Evolutionary conservation across 1,140 invertebrate species (phyloP).

Genomic region (Drosophila bifasciata): DNA sequence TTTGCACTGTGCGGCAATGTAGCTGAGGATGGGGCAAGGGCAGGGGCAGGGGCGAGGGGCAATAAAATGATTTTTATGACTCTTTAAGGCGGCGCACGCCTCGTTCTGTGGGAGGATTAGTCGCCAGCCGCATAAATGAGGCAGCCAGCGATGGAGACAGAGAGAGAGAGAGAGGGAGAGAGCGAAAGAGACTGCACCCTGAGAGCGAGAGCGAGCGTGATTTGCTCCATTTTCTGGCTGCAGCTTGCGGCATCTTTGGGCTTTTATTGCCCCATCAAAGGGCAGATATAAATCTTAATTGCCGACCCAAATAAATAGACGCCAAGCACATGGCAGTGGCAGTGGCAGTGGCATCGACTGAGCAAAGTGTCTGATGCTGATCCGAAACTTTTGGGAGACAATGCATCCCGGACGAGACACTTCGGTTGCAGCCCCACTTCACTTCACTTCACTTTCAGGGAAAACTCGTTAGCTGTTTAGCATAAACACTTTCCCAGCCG

Average conservation of each 20-base stretch:
- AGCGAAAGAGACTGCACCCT: not conserved
- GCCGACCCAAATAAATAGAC: constrained; percentile 82
- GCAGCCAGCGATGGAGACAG: constrained; percentile 6
- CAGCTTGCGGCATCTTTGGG: constrained; percentile 59
- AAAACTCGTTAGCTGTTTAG: constrained; percentile 82
- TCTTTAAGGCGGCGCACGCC: constrained; percentile 70
- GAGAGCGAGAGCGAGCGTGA: constrained; percentile 11
- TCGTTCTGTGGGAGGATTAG: constrained; percentile 53
- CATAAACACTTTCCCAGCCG: constrained; percentile 78
- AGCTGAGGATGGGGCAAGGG: too few species aligned
- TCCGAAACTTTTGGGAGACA: constrained; percentile 25
- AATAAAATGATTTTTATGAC: constrained; percentile 76
- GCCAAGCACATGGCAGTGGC: constrained; percentile 52
- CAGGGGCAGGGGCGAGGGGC: constrained; percentile 9
- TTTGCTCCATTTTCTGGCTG: constrained; percentile 60
- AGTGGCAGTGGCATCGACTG: constrained; percentile 1
- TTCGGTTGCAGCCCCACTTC: too few species aligned
- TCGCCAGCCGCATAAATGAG: constrained; percentile 70
- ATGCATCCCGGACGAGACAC: constrained; percentile 20
- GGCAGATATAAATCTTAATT: constrained; percentile 80
- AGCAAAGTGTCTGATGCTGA: not conserved
- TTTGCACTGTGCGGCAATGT: constrained; percentile 9
- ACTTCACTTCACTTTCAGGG: constrained; percentile 27
- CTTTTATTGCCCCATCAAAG: constrained; percentile 78
- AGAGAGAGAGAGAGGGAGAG: constrained; percentile 13